These are phyloP conservation scores for Chunga burmeisteri DNA, from an alignment of 2,113 vertebrate genomes.

Conservation along the genomic window DNA sequence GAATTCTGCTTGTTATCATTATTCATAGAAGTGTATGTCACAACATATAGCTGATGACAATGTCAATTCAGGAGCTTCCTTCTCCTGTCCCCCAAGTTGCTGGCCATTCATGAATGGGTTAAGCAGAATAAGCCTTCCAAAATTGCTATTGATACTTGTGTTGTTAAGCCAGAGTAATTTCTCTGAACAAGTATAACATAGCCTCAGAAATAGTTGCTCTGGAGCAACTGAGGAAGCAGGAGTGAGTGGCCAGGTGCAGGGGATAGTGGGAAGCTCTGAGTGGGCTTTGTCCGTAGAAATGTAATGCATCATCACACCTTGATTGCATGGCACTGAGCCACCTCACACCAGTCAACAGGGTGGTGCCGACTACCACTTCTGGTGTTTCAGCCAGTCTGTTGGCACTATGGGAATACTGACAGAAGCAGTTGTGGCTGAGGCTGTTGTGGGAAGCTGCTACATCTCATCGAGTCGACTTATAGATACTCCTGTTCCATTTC, in stretches of 20 bases:
- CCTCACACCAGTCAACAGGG: background rate
- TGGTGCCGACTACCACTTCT: background rate
- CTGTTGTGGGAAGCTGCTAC: background rate
- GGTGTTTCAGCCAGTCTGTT: background rate
- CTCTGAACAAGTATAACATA: background rate
- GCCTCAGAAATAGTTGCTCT: background rate
- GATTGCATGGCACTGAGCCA: background rate
- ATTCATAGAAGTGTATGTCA: background rate
- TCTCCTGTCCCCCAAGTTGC: background rate
- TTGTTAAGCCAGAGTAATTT: background rate
- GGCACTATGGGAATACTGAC: background rate
- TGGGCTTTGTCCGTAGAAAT: background rate
- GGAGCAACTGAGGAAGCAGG: background rate
- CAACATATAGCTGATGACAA: background rate
- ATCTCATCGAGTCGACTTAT: background rate
- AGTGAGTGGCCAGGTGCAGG: background rate
- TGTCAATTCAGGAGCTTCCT: background rate
- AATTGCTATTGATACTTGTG: background rate
- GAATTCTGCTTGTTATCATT: background rate
- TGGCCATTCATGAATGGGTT: background rate
- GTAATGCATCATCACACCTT: background rate
- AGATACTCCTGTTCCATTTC: background rate
- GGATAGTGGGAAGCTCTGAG: accelerated
- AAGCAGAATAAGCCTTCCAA: background rate
- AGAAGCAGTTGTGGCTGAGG: background rate